Conservation (phyloP, 1,140 invertebrate species). For the Streblospio benedicti region DNA sequence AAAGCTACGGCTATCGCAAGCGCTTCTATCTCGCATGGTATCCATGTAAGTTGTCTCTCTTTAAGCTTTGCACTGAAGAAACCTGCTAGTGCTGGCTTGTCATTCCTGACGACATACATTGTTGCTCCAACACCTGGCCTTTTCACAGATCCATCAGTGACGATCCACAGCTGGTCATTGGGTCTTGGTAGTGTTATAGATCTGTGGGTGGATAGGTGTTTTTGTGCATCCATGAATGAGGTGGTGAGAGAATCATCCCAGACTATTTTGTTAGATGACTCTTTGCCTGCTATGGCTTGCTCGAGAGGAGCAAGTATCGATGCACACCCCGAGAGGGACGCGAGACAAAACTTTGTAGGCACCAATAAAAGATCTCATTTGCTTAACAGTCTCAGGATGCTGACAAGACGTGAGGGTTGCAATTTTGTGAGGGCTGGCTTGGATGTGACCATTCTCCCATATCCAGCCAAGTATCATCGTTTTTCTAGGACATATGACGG, state of each 20-base stretch:
- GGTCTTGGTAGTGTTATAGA: not conserved
- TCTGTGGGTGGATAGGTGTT: too few species aligned
- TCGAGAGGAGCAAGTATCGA: too few species aligned
- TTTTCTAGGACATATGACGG: too few species aligned
- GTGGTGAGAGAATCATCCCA: conserved; percentile 17
- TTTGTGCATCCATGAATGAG: conserved; percentile 12
- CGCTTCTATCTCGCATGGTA: conserved; percentile 25
- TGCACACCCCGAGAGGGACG: too few species aligned
- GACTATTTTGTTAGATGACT: conserved; percentile 17
- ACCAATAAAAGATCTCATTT: too few species aligned
- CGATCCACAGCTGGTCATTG: not conserved
- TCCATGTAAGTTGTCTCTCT: conserved; percentile 18
- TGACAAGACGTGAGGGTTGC: not conserved
- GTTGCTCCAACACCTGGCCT: conserved; percentile 17
- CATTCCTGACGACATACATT: conserved; percentile 14
- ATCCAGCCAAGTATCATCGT: not conserved
- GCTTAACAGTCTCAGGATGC: not conserved
- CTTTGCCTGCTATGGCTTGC: too few species aligned
- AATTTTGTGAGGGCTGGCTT: not conserved
- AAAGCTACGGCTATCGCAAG: conserved; percentile 19
- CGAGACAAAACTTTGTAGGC: too few species aligned
- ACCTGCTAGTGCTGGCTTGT: conserved; percentile 9
- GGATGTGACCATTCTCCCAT: not conserved
- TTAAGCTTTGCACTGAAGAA: conserved; percentile 22
- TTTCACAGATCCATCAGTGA: conserved; percentile 17